Conservation (phyloP, 2,888 invertebrate species). For the Baccha elongata region DNA sequence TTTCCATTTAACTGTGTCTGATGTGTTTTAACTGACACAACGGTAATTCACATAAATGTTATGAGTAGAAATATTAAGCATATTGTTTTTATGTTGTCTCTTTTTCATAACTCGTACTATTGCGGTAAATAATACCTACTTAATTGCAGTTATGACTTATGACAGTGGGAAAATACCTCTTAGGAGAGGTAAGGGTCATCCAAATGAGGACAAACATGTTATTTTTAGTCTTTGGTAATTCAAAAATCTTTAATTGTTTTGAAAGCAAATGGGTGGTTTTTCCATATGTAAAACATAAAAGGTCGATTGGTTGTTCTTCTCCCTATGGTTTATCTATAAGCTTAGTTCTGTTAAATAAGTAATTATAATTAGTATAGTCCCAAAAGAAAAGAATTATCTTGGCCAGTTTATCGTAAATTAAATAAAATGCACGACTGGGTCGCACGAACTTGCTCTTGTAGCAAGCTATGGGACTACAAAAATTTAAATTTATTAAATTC, state of each 20-base stretch:
- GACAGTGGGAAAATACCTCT: background rate
- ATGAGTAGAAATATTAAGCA: background rate
- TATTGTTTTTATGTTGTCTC: background rate
- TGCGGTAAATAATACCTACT: background rate
- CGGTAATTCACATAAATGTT: background rate
- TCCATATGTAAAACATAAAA: too few relatives aligned
- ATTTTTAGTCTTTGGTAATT: background rate
- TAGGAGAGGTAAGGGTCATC: background rate
- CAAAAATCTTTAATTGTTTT: background rate
- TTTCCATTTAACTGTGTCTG: background rate
- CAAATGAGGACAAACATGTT: background rate
- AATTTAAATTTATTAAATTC: too few relatives aligned
- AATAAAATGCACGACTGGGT: too few relatives aligned
- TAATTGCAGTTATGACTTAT: background rate
- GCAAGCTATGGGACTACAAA: too few relatives aligned
- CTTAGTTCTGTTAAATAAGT: too few relatives aligned
- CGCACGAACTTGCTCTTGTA: too few relatives aligned
- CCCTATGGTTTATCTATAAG: too few relatives aligned
- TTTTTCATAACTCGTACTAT: background rate
- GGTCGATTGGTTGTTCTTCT: too few relatives aligned
- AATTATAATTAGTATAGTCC: too few relatives aligned
- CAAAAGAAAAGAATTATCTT: too few relatives aligned
- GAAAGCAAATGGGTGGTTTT: too few relatives aligned
- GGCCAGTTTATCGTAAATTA: too few relatives aligned
- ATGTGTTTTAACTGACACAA: background rate